Evolutionary conservation across 2,113 vertebrate genomes (phyloP), one percentile per base, ranked within the genome.

Genomic region (Austrofundulus limnaeus): DNA sequence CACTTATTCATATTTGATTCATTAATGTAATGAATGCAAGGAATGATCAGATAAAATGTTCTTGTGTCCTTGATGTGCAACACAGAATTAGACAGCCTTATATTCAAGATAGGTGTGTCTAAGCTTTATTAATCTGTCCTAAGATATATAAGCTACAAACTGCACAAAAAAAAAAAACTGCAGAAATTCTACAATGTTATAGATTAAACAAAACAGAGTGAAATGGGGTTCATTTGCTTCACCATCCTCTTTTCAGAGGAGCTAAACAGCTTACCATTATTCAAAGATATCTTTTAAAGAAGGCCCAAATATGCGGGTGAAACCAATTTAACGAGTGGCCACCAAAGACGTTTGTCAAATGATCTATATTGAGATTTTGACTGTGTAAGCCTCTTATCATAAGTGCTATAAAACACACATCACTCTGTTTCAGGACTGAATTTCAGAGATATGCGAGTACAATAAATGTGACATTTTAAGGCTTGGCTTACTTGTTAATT

Each of bases 391-490:
- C 89, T 91, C 91, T 93, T 93, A 93, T 93, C 92, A 84, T 59
- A 55, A 73, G 79, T 62, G 78, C 86, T 87, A 87, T 87, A 91
- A 92, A 93, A 92, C 88, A 89, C 89, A 90, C 88, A 92, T 89
- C 89, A 90, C 86, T 92, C 90, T 84, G 88, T 89, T 90, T 88
- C 89, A 79, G 82, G 60, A 85, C 90, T 89, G 92, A 92, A 93
- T 90, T 92, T 90, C 70, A 61, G 86, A 93, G 90, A 92, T 93
- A 92, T 81, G 87, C 66, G 91, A 90, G 89, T 90, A 93, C 90
- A 92, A 92, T 92, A 91, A 90, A 90, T 90, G 84, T 91, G 92
- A 92, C 92, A 92, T 91, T 91, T 91, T 92, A 89, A 92, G 91
- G 86, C 89, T 90, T 79, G 86, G 89, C 91, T 92, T 91, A 90